Evolutionary conservation across 2,113 vertebrate species (phyloP).

Genomic region (Motacilla alba): DNA sequence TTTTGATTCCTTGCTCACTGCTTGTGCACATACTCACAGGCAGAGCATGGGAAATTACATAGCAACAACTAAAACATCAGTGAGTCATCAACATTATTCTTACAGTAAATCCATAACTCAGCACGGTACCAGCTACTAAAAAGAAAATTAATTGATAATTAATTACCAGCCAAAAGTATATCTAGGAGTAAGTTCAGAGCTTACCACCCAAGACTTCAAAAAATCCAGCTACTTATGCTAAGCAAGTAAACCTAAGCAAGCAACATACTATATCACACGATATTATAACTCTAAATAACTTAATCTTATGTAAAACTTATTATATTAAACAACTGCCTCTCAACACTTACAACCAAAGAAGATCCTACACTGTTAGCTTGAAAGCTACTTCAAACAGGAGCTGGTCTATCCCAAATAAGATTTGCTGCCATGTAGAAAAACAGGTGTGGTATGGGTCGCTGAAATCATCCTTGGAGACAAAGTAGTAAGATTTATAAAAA

Average conservation of each 20-base stretch:
- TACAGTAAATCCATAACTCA: neutral
- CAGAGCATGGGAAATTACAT: neutral
- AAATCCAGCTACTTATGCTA: neutral
- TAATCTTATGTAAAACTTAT: neutral
- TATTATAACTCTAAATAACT: neutral
- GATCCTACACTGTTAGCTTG: neutral
- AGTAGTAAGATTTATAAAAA: neutral
- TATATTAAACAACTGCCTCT: neutral
- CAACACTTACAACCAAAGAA: neutral
- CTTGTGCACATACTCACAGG: neutral
- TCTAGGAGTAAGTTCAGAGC: neutral
- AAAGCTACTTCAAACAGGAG: neutral
- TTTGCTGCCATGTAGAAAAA: neutral
- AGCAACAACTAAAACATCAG: neutral
- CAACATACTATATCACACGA: fast-evolving
- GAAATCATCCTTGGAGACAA: neutral
- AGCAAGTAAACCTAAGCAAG: neutral
- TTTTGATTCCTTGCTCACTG: neutral
- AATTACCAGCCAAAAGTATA: neutral
- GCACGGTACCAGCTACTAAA: neutral
- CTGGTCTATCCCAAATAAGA: neutral
- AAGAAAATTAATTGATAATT: neutral
- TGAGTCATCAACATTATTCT: neutral
- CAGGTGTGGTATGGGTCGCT: neutral
- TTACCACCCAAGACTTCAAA: neutral